Evolutionary conservation across 2,797 vertebrate genomes (phyloP).

Genomic region (Rhynchotus rufescens): DNA sequence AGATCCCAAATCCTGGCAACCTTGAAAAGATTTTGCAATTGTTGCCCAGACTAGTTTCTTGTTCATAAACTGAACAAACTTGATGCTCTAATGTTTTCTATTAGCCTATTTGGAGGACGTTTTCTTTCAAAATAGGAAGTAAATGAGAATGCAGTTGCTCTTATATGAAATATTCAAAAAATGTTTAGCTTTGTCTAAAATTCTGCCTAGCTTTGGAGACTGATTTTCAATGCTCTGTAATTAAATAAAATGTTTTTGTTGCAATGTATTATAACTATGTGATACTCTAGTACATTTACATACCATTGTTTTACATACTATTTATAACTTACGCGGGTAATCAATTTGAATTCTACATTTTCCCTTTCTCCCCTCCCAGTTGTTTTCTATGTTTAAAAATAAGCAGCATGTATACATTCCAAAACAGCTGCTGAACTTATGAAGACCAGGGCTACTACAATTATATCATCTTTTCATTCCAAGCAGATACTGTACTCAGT

Average conservation of each 20-base stretch:
- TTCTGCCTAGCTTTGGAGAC: neutral
- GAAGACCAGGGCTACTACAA: neutral
- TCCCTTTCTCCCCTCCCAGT: constrained; percentile 15
- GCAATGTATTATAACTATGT: neutral
- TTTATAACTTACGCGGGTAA: neutral
- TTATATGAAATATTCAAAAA: neutral
- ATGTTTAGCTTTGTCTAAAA: constrained; percentile 8
- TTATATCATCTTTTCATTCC: constrained; percentile 23
- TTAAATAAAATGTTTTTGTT: constrained; percentile 35
- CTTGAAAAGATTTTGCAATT: neutral
- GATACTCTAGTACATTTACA: neutral
- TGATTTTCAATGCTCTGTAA: neutral
- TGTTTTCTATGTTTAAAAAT: constrained; percentile 54
- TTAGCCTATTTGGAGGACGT: neutral
- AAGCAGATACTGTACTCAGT: neutral
- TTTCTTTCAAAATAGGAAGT: neutral
- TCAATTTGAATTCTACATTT: constrained; percentile 32
- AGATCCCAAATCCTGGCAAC: neutral
- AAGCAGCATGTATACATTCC: neutral
- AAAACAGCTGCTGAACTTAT: constrained; percentile 23
- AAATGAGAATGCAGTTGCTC: neutral
- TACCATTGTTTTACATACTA: constrained; percentile 4
- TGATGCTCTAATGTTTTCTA: neutral
- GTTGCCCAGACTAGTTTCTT: neutral
- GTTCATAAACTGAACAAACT: neutral